Percentiles rank a stretch among this genome's conserved stretches.
phyloP scores from a whole-genome alignment of 2,797 vertebrate species.

The Ctenopoma kingsleyae region DNA sequence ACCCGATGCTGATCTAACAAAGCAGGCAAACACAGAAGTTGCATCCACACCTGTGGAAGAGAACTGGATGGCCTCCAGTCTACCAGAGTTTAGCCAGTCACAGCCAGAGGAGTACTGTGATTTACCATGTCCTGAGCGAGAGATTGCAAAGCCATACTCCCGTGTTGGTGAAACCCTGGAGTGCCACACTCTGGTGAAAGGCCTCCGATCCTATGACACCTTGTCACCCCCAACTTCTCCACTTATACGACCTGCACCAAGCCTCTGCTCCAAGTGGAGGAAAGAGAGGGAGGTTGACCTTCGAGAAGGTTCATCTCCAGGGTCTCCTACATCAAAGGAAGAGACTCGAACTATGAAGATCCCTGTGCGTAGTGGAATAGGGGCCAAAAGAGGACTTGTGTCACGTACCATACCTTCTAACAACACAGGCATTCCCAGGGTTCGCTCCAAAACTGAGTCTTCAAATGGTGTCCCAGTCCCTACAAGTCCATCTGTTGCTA shows the following conservation, averaged over 20 bases:
- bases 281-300: conserved; percentile 82
- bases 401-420: conserved; percentile 63
- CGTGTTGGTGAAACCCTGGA: conserved; percentile 84
- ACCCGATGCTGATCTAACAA: conserved; percentile 52
- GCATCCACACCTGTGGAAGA: conserved; percentile 46
- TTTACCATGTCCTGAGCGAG: conserved; percentile 61
- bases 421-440: conserved; percentile 69
- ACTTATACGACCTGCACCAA: conserved; percentile 74
- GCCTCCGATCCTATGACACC: conserved; percentile 82
- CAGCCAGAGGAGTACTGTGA: conserved; percentile 64
- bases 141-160: conserved; percentile 61
- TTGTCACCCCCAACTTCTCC: conserved; percentile 74
- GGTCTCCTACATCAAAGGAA: conserved; percentile 69
- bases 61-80: conserved; percentile 66
- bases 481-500: conserved; percentile 47
- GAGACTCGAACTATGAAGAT: conserved; percentile 68
- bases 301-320: conserved; percentile 49
- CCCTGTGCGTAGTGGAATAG: conserved; percentile 71
- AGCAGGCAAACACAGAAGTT: conserved; percentile 52
- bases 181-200: conserved; percentile 87
- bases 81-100: conserved; percentile 67
- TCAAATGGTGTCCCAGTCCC: conserved; percentile 35
- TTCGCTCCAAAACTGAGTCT: conserved; percentile 74
- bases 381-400: conserved; percentile 76
- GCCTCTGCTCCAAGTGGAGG: conserved; percentile 89